Evolutionary conservation across 2,888 invertebrate species (phyloP).

Genomic region (Caenorhabditis imperialis): DNA sequence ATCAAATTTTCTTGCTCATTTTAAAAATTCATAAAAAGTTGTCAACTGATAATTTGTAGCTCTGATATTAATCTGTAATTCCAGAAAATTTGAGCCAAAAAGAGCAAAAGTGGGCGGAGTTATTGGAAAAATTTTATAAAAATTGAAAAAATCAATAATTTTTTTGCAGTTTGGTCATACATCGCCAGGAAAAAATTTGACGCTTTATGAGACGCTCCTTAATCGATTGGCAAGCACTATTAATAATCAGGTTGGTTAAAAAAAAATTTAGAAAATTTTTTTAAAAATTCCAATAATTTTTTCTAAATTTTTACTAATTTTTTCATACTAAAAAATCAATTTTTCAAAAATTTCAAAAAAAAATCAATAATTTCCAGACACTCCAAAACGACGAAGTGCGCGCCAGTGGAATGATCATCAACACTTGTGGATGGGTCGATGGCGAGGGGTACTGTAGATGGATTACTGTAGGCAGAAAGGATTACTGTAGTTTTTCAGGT

Average conservation of each 20-base stretch:
- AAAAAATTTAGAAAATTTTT: background rate
- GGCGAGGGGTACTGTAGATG: constrained; percentile 91
- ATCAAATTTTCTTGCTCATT: too few species aligned
- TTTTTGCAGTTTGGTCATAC: constrained; percentile 87
- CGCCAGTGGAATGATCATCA: constrained; percentile 88
- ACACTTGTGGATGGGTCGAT: constrained; percentile 98
- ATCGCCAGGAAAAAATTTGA: constrained; percentile 85
- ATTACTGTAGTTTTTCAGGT: constrained; percentile 59
- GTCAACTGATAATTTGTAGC: too few species aligned
- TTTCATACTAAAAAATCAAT: too few species aligned
- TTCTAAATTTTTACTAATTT: too few species aligned
- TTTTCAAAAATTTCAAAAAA: background rate
- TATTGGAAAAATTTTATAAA: too few species aligned
- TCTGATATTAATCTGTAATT: too few species aligned
- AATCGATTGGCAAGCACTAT: constrained; percentile 86
- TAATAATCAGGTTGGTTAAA: constrained; percentile 36
- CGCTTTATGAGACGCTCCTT: constrained; percentile 88
- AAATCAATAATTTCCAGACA: constrained; percentile 79
- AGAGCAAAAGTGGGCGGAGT: too few species aligned
- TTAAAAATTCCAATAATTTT: too few species aligned
- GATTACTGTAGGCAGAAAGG: too few species aligned
- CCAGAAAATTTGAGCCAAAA: too few species aligned
- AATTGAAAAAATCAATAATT: constrained; percentile 3
- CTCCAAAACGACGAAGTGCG: constrained; percentile 69
- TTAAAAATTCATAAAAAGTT: too few species aligned